Percentiles rank a stretch among this genome's conserved stretches.
These are phyloP conservation scores for Aphelocoma coerulescens DNA, from an alignment of 2,113 vertebrate species.

Conservation along the genomic window DNA sequence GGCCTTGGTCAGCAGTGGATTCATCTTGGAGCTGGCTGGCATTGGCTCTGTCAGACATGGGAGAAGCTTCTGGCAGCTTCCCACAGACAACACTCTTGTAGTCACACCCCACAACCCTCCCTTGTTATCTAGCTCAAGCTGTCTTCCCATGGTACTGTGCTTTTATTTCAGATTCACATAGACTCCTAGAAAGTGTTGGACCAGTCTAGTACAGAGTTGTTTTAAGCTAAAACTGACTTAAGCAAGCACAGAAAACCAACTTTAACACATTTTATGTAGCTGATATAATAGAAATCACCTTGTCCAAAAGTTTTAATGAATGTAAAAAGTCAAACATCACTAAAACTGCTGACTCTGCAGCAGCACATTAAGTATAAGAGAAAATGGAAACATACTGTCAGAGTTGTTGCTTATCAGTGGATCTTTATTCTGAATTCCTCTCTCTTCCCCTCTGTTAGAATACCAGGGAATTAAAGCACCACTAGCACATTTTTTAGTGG, in stretches of 20 bases:
- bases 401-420: neutral
- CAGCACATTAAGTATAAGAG: neutral
- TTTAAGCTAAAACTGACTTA: neutral
- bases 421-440: neutral
- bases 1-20: neutral
- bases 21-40: neutral
- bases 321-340: neutral
- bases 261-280: neutral
- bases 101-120: neutral
- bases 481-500: neutral
- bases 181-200: neutral
- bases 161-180: neutral
- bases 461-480: neutral
- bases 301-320: neutral
- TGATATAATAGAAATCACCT: neutral
- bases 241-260: neutral
- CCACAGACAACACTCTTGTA: neutral
- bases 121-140: neutral
- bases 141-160: neutral
- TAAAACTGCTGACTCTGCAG: neutral
- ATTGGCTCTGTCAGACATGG: neutral
- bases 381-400: neutral
- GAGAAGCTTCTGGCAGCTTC: neutral
- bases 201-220: neutral
- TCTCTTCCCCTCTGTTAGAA: neutral